Base-by-base conservation (phyloP, 1,140 invertebrate species). In the Hyposmocoma kahamanoa region DNA sequence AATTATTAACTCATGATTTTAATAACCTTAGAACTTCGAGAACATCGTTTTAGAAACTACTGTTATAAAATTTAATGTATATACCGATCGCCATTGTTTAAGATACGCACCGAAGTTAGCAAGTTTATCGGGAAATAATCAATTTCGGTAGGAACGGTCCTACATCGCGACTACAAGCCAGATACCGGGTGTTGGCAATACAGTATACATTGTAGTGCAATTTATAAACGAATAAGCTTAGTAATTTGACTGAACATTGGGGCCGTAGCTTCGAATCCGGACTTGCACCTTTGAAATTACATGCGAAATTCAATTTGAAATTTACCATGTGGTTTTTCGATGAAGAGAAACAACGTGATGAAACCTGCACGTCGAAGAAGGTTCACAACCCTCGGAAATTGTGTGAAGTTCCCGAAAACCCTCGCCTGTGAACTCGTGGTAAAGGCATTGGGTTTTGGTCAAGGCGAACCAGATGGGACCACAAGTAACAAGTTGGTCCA, bases 61-160 rank as follows among this genome's bases (percentile, higher is more conserved):
- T n/a, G n/a, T n/a, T n/a, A n/a, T n/a, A n/a, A n/a, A n/a, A n/a
- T n/a, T n/a, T n/a, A n/a, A n/a, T n/a, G n/a, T n/a, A n/a, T n/a
- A n/a, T n/a, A n/a, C n/a, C n/a, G n/a, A n/a, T n/a, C n/a, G n/a
- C n/a, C n/a, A n/a, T n/a, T n/a, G n/a, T n/a, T n/a, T n/a, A n/a
- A n/a, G n/a, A n/a, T n/a, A n/a, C n/a, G n/a, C n/a, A n/a, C n/a
- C n/a, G n/a, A n/a, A n/a, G n/a, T n/a, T n/a, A n/a, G n/a, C n/a
- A n/a, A 41, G 18, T 46, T 48, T 64, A 64, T 64, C 61, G 47
- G 52, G 41, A 61, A 50, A 53, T 44, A 54, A 65, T 65, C 62
- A 65, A 65, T 58, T 21, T 56, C 43, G 59, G 6, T 9, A 39
- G 26, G n/a, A 32, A 11, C 36, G 17, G 38, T 22, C 21, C 22